Percentiles rank a stretch among this genome's conserved stretches.
phyloP scores from a whole-genome alignment of 2,888 invertebrate species.

The Monoplex corrugatus region DNA sequence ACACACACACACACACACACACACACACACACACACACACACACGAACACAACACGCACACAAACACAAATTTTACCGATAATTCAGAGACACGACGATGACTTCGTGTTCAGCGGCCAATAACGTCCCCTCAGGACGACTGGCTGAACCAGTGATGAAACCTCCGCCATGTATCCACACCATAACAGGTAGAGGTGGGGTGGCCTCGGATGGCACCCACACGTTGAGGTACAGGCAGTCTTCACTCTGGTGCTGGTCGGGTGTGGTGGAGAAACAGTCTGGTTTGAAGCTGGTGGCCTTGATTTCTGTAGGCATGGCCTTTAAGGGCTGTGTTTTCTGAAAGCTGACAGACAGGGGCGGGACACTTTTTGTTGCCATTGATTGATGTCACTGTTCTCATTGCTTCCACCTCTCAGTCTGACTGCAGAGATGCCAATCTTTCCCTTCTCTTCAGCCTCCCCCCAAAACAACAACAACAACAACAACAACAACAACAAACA shows the following conservation, averaged over 20 bases:
- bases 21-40: conserved; percentile 1
- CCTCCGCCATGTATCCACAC: conserved; percentile 32
- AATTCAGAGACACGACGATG: conserved; percentile 26
- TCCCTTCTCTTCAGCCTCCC: too few species aligned
- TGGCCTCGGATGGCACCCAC: not conserved
- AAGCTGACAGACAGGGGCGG: not conserved
- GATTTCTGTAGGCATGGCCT: not conserved
- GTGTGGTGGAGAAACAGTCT: not conserved
- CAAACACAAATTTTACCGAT: not conserved
- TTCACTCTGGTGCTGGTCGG: not conserved
- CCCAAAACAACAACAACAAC: too few species aligned
- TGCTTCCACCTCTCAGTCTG: too few species aligned
- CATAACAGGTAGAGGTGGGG: conserved; percentile 4
- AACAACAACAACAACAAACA: too few species aligned
- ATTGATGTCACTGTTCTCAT: not conserved
- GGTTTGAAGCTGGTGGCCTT: not conserved
- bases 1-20: not conserved
- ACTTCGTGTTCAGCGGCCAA: conserved; percentile 1
- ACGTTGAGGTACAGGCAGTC: conserved; percentile 36
- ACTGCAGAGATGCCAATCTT: too few species aligned
- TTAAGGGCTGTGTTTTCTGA: not conserved
- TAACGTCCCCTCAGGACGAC: not conserved
- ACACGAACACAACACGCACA: not conserved
- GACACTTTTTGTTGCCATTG: not conserved
- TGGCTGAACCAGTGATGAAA: not conserved